Base-by-base conservation (phyloP, 2,113 vertebrate species). In the Quiscalus mexicanus region DNA sequence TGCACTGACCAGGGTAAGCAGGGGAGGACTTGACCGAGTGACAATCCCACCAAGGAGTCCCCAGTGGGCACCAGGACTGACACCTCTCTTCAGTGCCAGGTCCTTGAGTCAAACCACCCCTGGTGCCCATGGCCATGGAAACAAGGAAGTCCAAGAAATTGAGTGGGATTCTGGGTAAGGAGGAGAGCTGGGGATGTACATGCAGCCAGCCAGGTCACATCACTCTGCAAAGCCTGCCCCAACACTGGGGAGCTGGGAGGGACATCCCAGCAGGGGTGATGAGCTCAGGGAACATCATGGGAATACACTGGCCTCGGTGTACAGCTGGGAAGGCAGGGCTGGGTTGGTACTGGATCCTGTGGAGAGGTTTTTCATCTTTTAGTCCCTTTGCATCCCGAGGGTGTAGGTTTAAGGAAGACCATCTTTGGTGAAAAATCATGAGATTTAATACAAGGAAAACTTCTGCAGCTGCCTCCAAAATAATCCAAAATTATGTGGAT, bases 61-160 rank as follows among this genome's bases (percentile, higher is more conserved):
- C 14, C 64, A 50, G 25, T 0, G 0, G 15, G 35, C 33, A 64
- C 5, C 0, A 0, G 15, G 25, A 12, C 42, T 71, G 47, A 39
- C 1, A 1, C 3, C 0, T 71, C 42, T 33, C 58, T 68, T 80
- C 0, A 0, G 19, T 63, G 52, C 42, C 62, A 11, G 22, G 22
- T 75, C 19, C 44, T 59, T 64, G 49, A 77, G 28, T 39, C 65
- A 91, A 91, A 69, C 8, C 23, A 15, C 13, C 3, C 2, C 20
- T 18, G 21, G 37, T 78, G 75, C 22, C 49, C 41, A 65, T 9
- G 10, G 44, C 41, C 5, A 3, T 19, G 45, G 42, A 87, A 90
- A 78, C 23, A 74, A 47, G 7, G 13, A 41, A 30, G 24, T 19
- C 18, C 50, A 35, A 78, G 64, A 65, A 69, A 69, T 65, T 49